Conservation (phyloP, 2,797 vertebrate species). For the Odontamblyopus rebecca region DNA sequence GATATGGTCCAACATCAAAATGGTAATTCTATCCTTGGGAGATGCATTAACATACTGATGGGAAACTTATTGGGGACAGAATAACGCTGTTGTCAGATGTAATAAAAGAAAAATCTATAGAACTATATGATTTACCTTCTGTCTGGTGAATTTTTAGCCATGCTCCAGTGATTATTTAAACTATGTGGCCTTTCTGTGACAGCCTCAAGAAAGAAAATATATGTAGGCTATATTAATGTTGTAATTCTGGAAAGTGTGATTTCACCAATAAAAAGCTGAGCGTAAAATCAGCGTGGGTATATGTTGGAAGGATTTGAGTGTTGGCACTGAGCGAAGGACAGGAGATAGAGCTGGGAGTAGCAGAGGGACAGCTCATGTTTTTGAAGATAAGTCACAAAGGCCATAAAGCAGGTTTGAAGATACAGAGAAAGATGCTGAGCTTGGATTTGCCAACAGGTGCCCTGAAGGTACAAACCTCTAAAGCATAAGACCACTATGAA, state of each 20-base stretch:
- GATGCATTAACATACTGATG: constrained; percentile 60
- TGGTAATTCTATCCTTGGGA: constrained; percentile 37
- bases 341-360: neutral
- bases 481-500: neutral
- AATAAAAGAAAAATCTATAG: neutral
- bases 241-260: neutral
- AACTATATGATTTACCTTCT: constrained; percentile 26
- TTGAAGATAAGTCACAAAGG: neutral
- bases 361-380: neutral
- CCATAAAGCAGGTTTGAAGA: neutral
- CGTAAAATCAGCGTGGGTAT: neutral
- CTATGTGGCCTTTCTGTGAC: constrained; percentile 20
- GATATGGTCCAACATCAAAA: constrained; percentile 29
- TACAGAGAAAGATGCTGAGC: neutral
- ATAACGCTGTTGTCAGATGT: constrained; percentile 17
- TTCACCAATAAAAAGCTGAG: neutral
- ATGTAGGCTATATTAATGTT: neutral
- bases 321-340: neutral
- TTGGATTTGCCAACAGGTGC: constrained; percentile 1
- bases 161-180: constrained; percentile 38
- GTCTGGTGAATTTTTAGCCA: constrained; percentile 55
- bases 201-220: constrained; percentile 41
- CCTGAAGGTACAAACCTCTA: neutral
- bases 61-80: constrained; percentile 31
- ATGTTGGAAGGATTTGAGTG: neutral